Evolutionary conservation across 2,113 vertebrate species (phyloP), one percentile per base, ranked within the genome.

Genomic region (Sturnus vulgaris): DNA sequence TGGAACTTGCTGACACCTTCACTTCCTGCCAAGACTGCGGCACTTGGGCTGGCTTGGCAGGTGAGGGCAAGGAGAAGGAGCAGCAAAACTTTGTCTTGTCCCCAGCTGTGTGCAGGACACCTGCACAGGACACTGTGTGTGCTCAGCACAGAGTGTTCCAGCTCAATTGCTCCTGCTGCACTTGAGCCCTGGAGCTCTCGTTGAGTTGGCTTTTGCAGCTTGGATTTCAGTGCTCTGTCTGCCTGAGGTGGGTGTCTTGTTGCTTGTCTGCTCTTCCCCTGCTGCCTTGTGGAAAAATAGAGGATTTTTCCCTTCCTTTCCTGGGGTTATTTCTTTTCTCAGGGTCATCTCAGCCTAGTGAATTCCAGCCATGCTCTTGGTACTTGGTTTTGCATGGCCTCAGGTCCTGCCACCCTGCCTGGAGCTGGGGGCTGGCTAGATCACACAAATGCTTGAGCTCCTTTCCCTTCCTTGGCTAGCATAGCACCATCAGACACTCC

Each of bases 71-170:
- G 85, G 55, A 42, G 55, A 86, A 65, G 28, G 44, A 93, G 40
- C 79, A 93, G 68, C 40, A 86, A 15, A 95, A 81, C 78, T 91
- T 72, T 59, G 84, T 78, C 73, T 78, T 82, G 50, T 91, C 81
- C 40, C 53, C 53, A 23, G 60, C 71, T 84, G 64, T 63, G 66
- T 82, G 79, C 46, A 65, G 4, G 14, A 3, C 37, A 37, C 12
- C 64, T 50, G 66, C 64, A 80, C 37, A 61, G 82, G 50, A 52
- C 50, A 52, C 27, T 52, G 10, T 28, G 27, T 52, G 50, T 52
- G 50, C 50, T 52, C 50, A 52, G 50, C 55, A 10, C 7, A 40
- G 73, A 49, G 46, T 55, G 9, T 87, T 61, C 46, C 46, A 3
- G 28, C n/a, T 59, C 13, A 0, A 46, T 53, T 19, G 40, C 75